Base-by-base conservation (phyloP, 2,888 invertebrate species). In the Leptopilina myrica region DNA sequence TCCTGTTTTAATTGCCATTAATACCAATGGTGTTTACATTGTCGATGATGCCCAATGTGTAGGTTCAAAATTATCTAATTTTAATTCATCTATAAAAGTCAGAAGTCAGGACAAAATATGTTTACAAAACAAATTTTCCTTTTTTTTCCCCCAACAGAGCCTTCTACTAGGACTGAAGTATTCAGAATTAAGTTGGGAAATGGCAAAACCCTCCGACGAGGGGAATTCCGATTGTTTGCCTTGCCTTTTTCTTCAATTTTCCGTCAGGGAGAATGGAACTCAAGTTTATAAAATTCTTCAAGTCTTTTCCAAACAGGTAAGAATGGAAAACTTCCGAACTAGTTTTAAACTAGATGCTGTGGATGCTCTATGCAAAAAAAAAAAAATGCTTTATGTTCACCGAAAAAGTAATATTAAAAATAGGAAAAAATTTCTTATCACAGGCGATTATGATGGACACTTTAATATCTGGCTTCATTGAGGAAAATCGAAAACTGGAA, bases 101-200 rank as follows among this genome's bases (percentile, higher is more conserved):
- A n/a, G n/a, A n/a, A 20, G 20, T 20, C 20, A 20, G 20, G 20
- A 20, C 20, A 20, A 20, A 20, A 20, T 20, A 20, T 20, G 20
- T n/a, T n/a, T n/a, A 20, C 20, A 20, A 20, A 20, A 20, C 20
- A 20, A 20, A 20, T 49, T 49, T 49, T 49, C 8, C 8, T 9
- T 49, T 49, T 49, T 12, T 11, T 49, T 49, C 2, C 12, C 12
- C 79, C 75, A 9, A 65, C 91, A 98, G 98, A 96, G 96, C 82
- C 94, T 98, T 67, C 92, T 98, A 62, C 92, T 98, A 75, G 97
- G 98, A 40, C 93, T 98, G 73, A 94, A 96, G 67, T 98, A 97
- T 88, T 97, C 97, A 88, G 97, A 98, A 88, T 92, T 98, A 84
- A 97, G 97, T 15, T 98, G 98, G 98, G 98, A 98, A 91, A 96